Conservation (phyloP, 2,797 vertebrate genomes). For the Melanotaenia boesemani region DNA sequence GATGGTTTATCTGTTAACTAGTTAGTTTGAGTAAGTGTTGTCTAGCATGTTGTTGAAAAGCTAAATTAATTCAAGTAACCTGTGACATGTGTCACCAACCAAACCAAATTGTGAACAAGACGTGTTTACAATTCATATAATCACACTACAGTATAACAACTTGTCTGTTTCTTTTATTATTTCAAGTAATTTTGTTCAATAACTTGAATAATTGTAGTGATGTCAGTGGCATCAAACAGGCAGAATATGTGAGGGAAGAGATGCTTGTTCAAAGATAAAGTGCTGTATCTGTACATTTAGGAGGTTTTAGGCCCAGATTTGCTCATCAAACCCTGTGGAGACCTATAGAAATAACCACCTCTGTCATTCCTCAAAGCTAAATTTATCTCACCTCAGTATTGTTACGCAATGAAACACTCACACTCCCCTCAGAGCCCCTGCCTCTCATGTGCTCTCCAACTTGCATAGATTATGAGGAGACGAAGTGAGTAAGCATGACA, state of each 20-base stretch:
- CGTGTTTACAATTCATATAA: too few relatives aligned
- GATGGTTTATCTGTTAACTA: too few relatives aligned
- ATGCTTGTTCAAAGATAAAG: neutral
- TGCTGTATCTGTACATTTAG: neutral
- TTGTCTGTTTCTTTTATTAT: neutral
- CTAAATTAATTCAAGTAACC: too few relatives aligned
- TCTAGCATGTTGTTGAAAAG: too few relatives aligned
- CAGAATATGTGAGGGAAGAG: neutral
- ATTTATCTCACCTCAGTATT: conserved; percentile 73
- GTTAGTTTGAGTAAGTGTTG: too few relatives aligned
- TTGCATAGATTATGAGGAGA: conserved; percentile 33
- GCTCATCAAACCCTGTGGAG: conserved; percentile 62
- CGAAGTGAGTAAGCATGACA: conserved; percentile 56
- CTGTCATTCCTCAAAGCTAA: conserved; percentile 73
- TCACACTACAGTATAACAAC: too few relatives aligned
- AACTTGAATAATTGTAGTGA: neutral
- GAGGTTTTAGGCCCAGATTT: conserved; percentile 49
- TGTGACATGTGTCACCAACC: too few relatives aligned
- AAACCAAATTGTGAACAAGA: too few relatives aligned
- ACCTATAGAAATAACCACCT: conserved; percentile 73
- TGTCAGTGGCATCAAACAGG: neutral
- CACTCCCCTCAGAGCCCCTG: conserved; percentile 37
- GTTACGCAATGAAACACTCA: conserved; percentile 71
- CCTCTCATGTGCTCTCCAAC: conserved; percentile 47
- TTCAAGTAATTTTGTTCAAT: neutral